phyloP scores from a whole-genome alignment of 2,113 vertebrate genomes.

The Ailurus styani region DNA sequence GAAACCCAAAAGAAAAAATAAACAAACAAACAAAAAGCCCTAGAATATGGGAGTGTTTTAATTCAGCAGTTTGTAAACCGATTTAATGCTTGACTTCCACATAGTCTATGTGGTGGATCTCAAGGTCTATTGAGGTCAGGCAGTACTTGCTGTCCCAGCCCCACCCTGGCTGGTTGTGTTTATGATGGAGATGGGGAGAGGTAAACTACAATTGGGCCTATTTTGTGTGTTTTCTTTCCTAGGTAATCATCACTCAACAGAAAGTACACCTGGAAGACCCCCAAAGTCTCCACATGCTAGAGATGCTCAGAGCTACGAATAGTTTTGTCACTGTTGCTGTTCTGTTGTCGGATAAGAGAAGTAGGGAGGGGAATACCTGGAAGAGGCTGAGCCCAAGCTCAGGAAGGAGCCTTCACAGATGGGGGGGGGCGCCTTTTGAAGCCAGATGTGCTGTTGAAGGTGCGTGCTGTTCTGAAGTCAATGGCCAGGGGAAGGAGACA shows the following conservation, averaged over 20 bases:
- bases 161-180: no score
- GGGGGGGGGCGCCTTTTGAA: not conserved
- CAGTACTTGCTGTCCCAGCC: not conserved
- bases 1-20: no score
- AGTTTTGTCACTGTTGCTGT: not conserved
- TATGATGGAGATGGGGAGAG: not conserved
- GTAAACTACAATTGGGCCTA: not conserved
- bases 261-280: not conserved
- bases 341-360: not conserved
- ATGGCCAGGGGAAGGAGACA: not conserved
- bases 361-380: no score
- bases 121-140: not conserved
- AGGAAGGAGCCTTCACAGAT: not conserved
- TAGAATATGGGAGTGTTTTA: not conserved
- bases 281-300: not conserved
- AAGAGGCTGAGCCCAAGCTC: not conserved
- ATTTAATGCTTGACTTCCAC: not conserved
- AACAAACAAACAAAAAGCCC: not conserved
- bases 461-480: not conserved
- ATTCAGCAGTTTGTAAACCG: not conserved
- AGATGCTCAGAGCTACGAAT: not conserved
- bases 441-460: not conserved
- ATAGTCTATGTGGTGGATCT: not conserved
- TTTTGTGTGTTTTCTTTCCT: not conserved
- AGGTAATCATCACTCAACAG: not conserved